phyloP scores from a whole-genome alignment of 2,113 vertebrate species.

The Dromiciops gliroides region DNA sequence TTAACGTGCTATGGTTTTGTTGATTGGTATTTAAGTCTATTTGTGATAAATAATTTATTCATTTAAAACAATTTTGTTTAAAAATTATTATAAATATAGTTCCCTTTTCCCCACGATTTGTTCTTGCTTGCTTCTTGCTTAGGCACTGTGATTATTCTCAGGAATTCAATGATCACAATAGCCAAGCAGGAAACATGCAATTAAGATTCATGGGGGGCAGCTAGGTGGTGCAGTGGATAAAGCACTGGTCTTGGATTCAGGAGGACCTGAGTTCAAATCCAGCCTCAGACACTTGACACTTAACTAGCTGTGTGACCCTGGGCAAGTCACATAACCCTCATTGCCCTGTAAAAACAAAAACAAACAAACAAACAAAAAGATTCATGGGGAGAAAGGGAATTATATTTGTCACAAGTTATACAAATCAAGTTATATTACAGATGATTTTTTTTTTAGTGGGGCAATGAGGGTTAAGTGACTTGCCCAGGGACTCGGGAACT shows the following conservation, averaged over 20 bases:
- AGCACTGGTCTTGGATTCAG: too few relatives aligned
- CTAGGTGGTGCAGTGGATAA: too few relatives aligned
- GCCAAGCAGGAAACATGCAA: not conserved
- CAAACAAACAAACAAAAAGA: too few relatives aligned
- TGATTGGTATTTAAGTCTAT: not conserved
- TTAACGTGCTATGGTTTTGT: not conserved
- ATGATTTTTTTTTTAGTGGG: too few relatives aligned
- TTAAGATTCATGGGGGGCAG: not conserved
- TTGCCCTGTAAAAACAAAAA: too few relatives aligned
- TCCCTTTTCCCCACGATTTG: not conserved
- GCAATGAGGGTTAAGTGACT: too few relatives aligned
- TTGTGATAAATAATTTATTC: not conserved
- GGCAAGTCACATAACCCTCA: too few relatives aligned
- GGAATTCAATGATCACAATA: not conserved
- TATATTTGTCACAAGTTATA: not conserved
- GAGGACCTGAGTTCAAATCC: too few relatives aligned
- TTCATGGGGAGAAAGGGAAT: not conserved
- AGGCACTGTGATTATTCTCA: not conserved
- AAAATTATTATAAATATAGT: not conserved
- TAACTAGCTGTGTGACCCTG: too few relatives aligned
- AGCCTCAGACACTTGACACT: too few relatives aligned
- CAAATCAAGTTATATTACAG: not conserved
- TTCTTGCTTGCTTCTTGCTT: not conserved
- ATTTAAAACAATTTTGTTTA: not conserved
- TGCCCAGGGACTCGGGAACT: too few relatives aligned